Evolutionary conservation across 2,113 vertebrate genomes (phyloP).

Genomic region (Numenius arquata): DNA sequence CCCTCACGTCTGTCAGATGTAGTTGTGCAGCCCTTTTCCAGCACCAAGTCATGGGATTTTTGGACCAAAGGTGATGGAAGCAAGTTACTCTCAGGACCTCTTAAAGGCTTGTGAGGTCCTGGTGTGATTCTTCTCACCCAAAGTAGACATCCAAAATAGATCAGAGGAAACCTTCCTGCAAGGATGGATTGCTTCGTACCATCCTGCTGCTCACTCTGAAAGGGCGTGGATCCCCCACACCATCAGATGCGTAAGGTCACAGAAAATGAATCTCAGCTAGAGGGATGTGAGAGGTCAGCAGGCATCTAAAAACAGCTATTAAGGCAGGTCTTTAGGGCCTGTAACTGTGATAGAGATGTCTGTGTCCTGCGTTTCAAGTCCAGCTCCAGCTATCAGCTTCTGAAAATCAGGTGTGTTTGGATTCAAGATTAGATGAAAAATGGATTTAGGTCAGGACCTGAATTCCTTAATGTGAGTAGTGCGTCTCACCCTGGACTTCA

Average conservation of each 20-base stretch:
- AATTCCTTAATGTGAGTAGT: not conserved
- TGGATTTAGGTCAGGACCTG: constrained; percentile 1
- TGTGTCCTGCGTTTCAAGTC: not conserved
- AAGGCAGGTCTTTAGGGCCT: not conserved
- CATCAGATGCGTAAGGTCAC: not conserved
- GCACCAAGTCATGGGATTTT: not conserved
- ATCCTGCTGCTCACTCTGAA: not conserved
- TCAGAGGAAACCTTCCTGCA: not conserved
- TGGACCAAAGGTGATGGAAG: not conserved
- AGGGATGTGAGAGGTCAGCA: not conserved
- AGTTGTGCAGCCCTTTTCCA: not conserved
- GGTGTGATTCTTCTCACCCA: not conserved
- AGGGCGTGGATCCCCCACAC: not conserved
- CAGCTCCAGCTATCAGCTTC: not conserved
- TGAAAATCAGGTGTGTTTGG: not conserved
- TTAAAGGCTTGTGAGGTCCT: not conserved
- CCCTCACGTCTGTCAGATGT: not conserved
- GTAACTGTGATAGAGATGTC: not conserved
- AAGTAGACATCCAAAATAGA: fast-evolving
- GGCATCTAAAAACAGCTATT: not conserved
- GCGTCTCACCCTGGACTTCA: not conserved
- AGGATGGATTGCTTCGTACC: not conserved
- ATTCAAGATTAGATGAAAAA: not conserved
- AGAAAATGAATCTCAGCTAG: not conserved
- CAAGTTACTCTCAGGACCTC: not conserved